These are phyloP conservation scores for Agriotes lineatus DNA, from an alignment of 2,888 invertebrate genomes.

Conservation along the genomic window DNA sequence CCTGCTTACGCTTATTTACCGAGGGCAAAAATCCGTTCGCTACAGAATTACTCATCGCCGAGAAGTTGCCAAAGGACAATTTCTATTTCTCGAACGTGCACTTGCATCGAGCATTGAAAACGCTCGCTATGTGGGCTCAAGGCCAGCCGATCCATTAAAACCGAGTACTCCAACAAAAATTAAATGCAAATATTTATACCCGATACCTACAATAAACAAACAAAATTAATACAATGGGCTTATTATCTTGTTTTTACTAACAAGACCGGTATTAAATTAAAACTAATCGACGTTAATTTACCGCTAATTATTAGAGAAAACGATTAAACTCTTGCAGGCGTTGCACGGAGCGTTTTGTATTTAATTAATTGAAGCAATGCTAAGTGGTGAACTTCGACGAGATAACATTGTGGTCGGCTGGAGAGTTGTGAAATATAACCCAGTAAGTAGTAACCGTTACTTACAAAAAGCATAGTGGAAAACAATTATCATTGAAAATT, in stretches of 20 bases:
- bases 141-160: constrained; percentile 13
- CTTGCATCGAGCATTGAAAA: constrained; percentile 19
- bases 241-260: constrained; percentile 12
- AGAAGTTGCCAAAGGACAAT: constrained; percentile 20
- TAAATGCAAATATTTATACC: constrained; percentile 23
- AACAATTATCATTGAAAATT: too few species aligned
- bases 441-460: too few species aligned
- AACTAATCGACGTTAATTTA: constrained; percentile 13
- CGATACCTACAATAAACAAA: constrained; percentile 4
- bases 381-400: too few species aligned
- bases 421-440: too few species aligned
- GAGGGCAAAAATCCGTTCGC: constrained; percentile 1
- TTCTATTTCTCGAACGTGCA: constrained; percentile 22
- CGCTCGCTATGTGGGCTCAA: constrained; percentile 10
- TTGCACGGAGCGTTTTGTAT: too few species aligned
- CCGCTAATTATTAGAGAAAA: constrained; percentile 2
- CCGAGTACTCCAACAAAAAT: constrained; percentile 16
- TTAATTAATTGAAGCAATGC: too few species aligned
- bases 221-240: constrained; percentile 14
- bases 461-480: too few species aligned
- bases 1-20: constrained; percentile 17
- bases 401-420: too few species aligned
- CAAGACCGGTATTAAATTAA: constrained; percentile 1
- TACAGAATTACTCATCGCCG: constrained; percentile 13
- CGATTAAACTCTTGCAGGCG: background rate